Evolutionary conservation across 2,113 vertebrate genomes (phyloP), one percentile per base, ranked within the genome.

Genomic region (Okapia johnstoni): DNA sequence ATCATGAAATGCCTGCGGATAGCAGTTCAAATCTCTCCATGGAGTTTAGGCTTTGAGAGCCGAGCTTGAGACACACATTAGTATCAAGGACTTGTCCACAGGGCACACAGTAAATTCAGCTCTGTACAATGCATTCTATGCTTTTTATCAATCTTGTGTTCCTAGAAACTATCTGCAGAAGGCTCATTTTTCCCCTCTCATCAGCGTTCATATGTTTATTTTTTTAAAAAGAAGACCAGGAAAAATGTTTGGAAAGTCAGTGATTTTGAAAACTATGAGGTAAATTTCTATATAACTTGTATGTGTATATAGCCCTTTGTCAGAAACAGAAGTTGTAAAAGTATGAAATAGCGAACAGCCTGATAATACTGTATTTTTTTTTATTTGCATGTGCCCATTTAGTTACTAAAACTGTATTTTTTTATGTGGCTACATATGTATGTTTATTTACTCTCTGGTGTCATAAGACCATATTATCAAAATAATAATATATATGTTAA

Each of bases 1-100:
- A 98, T 98, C 89, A 58, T 97, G 97, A 97, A 98, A 96, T 97
- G 98, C 98, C 97, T 98, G 96, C 96, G 97, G 98, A 96, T 94
- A 97, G 98, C 96, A 97, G 97, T 96, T 98, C 93, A 97, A 76
- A 97, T 97, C 90, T 98, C 95, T 94, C 96, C 90, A 96, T 92
- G 96, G 96, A 93, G 60, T 96, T 94, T 98, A 87, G 93, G 97
- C 98, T 94, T 77, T 94, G 96, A 96, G 94, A 96, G 60, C 89
- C 21, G 2, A 70, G 73, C 0, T 0, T 12, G 91, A 97, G 97
- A 81, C 93, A 94, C 93, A 95, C 43, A 17, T 97, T 52, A 54
- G 94, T 61, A 93, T 70, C 96, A 96, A 97, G 97, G 98, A 93
- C 95, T 70, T 91, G 70, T 95, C 76, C 54, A 10, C 58, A 90